Conservation (phyloP, 2,113 vertebrate genomes). For the Thryonomys swinderianus region DNA sequence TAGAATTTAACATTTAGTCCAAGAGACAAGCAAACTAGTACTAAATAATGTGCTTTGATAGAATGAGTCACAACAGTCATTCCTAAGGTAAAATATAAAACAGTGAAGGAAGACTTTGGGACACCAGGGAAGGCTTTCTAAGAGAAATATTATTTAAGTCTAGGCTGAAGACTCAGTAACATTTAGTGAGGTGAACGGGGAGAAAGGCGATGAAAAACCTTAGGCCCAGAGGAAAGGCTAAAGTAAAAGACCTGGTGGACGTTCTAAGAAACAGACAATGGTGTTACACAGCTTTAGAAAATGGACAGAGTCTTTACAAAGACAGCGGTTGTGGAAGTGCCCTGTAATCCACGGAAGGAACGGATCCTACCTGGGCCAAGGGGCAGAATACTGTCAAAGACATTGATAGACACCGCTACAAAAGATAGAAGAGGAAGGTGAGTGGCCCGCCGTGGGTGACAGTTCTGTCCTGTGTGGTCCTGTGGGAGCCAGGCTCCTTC, state of each 20-base stretch:
- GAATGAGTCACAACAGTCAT: not conserved
- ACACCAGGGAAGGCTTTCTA: not conserved
- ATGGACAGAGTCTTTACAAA: not conserved
- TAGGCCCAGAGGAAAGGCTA: not conserved
- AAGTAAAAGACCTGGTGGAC: not conserved
- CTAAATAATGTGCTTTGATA: not conserved
- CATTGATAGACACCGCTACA: not conserved
- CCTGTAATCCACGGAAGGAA: not conserved
- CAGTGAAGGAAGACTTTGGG: not conserved
- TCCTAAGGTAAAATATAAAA: no score
- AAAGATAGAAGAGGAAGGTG: not conserved
- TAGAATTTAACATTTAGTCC: not conserved
- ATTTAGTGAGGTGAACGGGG: not conserved
- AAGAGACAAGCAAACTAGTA: not conserved
- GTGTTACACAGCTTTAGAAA: not conserved
- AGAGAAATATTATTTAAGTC: not conserved
- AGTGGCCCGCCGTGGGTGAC: rapidly evolving
- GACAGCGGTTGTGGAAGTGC: no score
- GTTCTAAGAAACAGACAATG: not conserved
- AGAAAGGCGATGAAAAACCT: not conserved
- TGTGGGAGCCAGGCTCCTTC: not conserved
- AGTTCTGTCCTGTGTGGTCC: not conserved
- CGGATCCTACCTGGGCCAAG: not conserved
- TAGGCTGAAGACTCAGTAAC: not conserved
- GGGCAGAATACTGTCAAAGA: not conserved